phyloP scores from a whole-genome alignment of 2,888 invertebrate genomes.

The Lithophane semibrunnea region DNA sequence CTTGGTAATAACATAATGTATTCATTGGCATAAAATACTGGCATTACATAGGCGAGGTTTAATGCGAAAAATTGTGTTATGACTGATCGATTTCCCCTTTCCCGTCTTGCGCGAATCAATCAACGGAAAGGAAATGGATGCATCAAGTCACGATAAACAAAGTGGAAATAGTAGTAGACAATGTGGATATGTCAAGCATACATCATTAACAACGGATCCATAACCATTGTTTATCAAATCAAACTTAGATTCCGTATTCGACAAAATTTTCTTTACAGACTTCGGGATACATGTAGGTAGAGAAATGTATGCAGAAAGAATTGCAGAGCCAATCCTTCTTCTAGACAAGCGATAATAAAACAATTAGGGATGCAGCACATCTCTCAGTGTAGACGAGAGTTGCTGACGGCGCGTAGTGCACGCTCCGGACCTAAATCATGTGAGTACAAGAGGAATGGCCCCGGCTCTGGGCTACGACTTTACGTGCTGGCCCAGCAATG shows the following conservation, averaged over 20 bases:
- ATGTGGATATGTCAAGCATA: not conserved
- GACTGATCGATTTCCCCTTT: conserved; percentile 16
- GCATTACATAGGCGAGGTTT: not conserved
- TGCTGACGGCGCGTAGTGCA: conserved; percentile 69
- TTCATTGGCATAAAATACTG: not conserved
- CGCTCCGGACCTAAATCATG: conserved; percentile 79
- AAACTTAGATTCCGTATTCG: not conserved
- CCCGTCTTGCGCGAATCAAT: conserved; percentile 25
- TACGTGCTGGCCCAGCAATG: conserved; percentile 65
- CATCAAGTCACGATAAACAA: conserved; percentile 26
- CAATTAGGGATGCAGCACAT: conserved; percentile 59
- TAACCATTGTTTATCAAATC: not conserved
- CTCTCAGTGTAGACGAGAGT: conserved; percentile 57
- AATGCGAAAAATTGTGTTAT: not conserved
- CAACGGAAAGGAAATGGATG: conserved; percentile 16
- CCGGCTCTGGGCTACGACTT: conserved; percentile 24
- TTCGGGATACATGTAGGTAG: not conserved
- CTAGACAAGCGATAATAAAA: conserved; percentile 42
- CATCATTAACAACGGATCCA: not conserved
- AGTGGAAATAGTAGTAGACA: not conserved
- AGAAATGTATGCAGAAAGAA: not conserved
- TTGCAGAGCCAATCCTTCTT: conserved; percentile 4
- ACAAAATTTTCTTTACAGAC: not conserved
- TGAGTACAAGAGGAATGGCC: conserved; percentile 60
- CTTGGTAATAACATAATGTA: not conserved